phyloP scores from a whole-genome alignment of 2,888 invertebrate species.

The Podotricha telesiphe region DNA sequence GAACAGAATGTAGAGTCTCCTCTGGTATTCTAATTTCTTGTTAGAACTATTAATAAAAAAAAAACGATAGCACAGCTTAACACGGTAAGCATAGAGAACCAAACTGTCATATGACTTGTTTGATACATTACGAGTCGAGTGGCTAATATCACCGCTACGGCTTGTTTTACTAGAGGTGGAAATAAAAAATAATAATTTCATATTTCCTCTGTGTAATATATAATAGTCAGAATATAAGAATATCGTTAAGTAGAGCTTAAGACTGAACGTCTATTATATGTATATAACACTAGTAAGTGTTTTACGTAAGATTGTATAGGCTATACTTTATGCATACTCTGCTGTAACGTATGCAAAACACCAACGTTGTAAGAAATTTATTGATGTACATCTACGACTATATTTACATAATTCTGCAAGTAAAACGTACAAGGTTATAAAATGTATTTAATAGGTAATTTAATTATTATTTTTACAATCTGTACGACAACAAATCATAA shows the following conservation, averaged over 20 bases:
- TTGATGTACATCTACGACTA: not conserved
- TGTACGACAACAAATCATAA: slow-evolving; percentile 1
- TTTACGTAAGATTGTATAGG: not conserved
- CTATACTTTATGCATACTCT: not conserved
- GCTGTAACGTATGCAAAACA: slow-evolving; percentile 7
- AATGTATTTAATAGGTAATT: not conserved
- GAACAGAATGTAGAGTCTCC: no score
- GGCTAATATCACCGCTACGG: no score
- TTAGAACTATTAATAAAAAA: no score
- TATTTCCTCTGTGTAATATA: no score
- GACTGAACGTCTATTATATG: not conserved
- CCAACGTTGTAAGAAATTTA: not conserved
- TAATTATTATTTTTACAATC: not conserved
- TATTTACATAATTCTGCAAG: slow-evolving; percentile 2
- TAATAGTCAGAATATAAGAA: not conserved
- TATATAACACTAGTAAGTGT: not conserved
- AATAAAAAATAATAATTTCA: no score
- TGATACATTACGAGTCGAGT: no score
- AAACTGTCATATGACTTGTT: no score
- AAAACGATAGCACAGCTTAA: no score
- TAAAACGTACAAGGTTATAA: not conserved
- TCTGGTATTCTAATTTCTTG: no score
- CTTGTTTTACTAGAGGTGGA: no score
- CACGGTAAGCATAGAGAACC: no score
- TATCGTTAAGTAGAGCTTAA: no score